phyloP scores from a whole-genome alignment of 2,888 invertebrate species.

The Teleiodes luculella region DNA sequence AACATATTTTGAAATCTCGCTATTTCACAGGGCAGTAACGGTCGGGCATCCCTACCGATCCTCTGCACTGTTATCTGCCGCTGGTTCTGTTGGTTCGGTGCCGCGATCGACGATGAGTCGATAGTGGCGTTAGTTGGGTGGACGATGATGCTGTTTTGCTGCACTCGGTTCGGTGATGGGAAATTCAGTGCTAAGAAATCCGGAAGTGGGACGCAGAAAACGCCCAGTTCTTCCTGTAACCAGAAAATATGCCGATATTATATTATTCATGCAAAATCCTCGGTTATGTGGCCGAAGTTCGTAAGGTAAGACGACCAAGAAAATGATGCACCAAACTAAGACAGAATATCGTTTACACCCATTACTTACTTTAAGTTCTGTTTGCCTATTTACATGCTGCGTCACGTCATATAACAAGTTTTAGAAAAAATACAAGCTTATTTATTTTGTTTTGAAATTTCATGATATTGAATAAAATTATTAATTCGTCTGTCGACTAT shows the following conservation, averaged over 20 bases:
- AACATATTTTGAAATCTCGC: constrained; percentile 72
- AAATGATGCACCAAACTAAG: no score
- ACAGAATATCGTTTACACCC: no score
- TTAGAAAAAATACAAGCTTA: no score
- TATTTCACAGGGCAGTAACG: constrained; percentile 72
- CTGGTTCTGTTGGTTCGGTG: constrained; percentile 36
- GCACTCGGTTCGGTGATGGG: constrained; percentile 33
- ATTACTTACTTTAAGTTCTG: no score
- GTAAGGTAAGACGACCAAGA: no score
- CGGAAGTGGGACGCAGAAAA: constrained; percentile 65
- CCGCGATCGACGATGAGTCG: constrained; percentile 35
- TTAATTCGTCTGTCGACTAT: no score
- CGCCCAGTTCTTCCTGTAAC: constrained; percentile 66
- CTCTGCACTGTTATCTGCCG: constrained; percentile 78
- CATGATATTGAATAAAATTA: no score
- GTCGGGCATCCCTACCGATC: constrained; percentile 77
- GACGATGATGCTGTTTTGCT: constrained; percentile 40
- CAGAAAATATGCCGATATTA: constrained; percentile 3
- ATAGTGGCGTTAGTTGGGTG: constrained; percentile 38
- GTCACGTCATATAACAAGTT: no score
- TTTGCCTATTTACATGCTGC: no score
- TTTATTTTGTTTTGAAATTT: no score
- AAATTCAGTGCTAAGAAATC: constrained; percentile 62
- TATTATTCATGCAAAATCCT: no score
- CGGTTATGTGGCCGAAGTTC: no score